Evolutionary conservation across 2,888 invertebrate genomes (phyloP), one percentile per base, ranked within the genome.

Genomic region (Zhengitettix transpicula): DNA sequence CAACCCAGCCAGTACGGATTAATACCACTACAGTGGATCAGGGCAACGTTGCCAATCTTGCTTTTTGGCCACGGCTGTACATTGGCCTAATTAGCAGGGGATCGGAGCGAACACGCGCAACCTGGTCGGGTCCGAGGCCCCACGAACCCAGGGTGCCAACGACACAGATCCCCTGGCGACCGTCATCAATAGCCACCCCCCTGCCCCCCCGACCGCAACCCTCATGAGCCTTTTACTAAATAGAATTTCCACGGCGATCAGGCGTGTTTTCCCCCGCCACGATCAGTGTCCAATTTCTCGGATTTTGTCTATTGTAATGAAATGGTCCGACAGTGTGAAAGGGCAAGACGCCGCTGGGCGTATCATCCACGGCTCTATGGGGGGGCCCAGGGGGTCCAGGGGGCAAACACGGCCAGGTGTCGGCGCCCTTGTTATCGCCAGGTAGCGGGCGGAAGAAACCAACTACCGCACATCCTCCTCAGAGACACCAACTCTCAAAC

Each of bases 281-380:
- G 60, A 57, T 59, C 57, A 54, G 58, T 42, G 40, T 61, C 61
- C 61, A 61, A 61, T 61, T 58, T 61, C 61, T 55, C 55, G 56
- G 55, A 61, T 61, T 58, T 61, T 52, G 40, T 58, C 56, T 55
- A 55, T 61, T 61, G 61, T 61, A 51, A 56, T 58, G 61, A 61
- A 56, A 61, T 61, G 57, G 61, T 55, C 47, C 47, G 47, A 8
- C 47, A 47, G 47, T n/a, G 47, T 47, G 47, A 47, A 47, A 47
- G 47, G 47, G 47, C 12, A 47, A 47, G 47, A n/a, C 47, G n/a
- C n/a, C 47, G 47, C 47, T 12, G 17, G 28, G 11, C 16, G 28
- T 15, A 17, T 15, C 12, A 12, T 11, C 17, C n/a, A 16, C 15
- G 53, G 14, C 53, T 17, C 14, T 17, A 41, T 14, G 41, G 55